Evolutionary conservation across 2,113 vertebrate genomes (phyloP).

Genomic region (Brienomyrus longianalis): DNA sequence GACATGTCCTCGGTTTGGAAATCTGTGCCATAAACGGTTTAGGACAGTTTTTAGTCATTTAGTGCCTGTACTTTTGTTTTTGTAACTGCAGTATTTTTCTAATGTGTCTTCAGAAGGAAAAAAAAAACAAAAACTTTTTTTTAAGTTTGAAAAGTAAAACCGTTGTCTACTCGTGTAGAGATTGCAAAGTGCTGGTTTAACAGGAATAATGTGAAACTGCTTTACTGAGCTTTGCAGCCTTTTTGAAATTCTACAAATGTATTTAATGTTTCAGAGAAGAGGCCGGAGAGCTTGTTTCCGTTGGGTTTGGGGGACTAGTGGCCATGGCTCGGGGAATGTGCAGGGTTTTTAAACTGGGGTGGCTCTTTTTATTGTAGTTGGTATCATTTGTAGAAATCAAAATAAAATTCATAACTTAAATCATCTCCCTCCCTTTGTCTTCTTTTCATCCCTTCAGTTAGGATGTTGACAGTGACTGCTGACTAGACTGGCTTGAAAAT

Average conservation of each 20-base stretch:
- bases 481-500: background rate
- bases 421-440: background rate
- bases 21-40: slow-evolving; percentile 60
- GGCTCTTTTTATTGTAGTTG: slow-evolving; percentile 25
- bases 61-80: slow-evolving; percentile 51
- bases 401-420: slow-evolving; percentile 27
- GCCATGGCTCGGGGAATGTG: background rate
- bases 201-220: slow-evolving; percentile 59
- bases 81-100: slow-evolving; percentile 77
- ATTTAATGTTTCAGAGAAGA: slow-evolving; percentile 12
- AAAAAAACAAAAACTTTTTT: slow-evolving; percentile 34
- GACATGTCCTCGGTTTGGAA: slow-evolving; percentile 20
- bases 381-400: slow-evolving; percentile 28
- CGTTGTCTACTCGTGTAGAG: slow-evolving; percentile 59
- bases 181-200: slow-evolving; percentile 58
- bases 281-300: slow-evolving; percentile 18
- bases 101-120: slow-evolving; percentile 68
- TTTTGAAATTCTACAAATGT: slow-evolving; percentile 11
- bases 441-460: background rate
- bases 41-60: slow-evolving; percentile 56
- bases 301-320: background rate
- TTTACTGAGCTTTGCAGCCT: slow-evolving; percentile 52
- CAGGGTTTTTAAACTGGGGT: slow-evolving; percentile 7
- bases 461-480: background rate
- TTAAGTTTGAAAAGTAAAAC: slow-evolving; percentile 15